Evolutionary conservation across 2,888 invertebrate genomes (phyloP).

Genomic region (Dioctria linearis): DNA sequence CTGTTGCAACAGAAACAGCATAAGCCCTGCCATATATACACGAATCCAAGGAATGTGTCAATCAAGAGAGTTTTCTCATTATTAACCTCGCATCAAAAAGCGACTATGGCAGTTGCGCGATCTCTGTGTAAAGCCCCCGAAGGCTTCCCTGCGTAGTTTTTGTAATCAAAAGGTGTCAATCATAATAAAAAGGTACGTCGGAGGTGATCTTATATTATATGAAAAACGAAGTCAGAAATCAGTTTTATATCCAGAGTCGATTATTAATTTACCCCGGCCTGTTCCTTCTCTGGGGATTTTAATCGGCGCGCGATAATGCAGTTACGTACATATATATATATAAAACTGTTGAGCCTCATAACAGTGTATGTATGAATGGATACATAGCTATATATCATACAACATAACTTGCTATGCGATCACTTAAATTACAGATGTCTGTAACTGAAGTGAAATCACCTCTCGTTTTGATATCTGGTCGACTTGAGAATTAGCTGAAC

Average conservation of each 20-base stretch:
- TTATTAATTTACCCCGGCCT: conserved; percentile 38
- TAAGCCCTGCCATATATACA: not conserved
- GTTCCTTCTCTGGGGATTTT: not conserved
- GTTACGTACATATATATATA: too few relatives aligned
- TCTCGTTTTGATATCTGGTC: conserved; percentile 50
- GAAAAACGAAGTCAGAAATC: conserved; percentile 3
- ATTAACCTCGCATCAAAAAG: conserved; percentile 25
- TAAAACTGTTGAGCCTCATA: too few relatives aligned
- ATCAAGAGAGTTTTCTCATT: conserved; percentile 43
- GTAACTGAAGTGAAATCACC: conserved; percentile 31
- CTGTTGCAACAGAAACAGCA: too few relatives aligned
- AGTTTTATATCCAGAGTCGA: conserved; percentile 39
- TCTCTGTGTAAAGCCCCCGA: conserved; percentile 25
- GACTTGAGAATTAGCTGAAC: conserved; percentile 41
- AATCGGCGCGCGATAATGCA: too few relatives aligned
- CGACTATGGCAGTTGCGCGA: conserved; percentile 32
- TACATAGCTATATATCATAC: not conserved
- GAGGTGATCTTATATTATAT: conserved; percentile 32
- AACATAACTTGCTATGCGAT: conserved; percentile 2
- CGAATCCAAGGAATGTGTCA: conserved; percentile 48
- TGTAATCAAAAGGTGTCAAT: conserved; percentile 61
- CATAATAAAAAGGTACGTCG: conserved; percentile 59
- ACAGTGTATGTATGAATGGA: not conserved
- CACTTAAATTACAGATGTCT: conserved; percentile 50
- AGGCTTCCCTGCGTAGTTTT: conserved; percentile 58